Conservation (phyloP, 1,140 invertebrate species). For the Diachasma alloeum region DNA sequence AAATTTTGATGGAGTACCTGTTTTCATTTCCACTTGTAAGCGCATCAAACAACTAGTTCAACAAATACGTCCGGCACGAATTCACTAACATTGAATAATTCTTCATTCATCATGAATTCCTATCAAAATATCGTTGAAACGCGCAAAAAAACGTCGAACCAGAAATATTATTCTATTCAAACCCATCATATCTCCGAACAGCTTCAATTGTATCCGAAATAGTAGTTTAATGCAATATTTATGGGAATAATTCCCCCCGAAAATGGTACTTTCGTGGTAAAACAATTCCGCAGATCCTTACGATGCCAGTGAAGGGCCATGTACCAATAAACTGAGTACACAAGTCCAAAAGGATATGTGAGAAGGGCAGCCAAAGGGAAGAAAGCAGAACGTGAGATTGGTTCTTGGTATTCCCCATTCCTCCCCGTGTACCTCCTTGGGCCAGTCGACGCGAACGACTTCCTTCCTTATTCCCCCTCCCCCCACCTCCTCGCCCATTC, state of each 20-base stretch:
- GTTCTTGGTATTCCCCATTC: not conserved
- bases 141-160: not conserved
- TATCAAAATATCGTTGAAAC: no score
- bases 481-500: not conserved
- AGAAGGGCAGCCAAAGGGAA: not conserved
- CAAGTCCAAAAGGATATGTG: slow-evolving; percentile 5
- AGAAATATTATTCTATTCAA: not conserved
- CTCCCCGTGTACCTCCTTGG: slow-evolving; percentile 7
- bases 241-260: not conserved
- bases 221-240: not conserved
- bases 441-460: slow-evolving; percentile 35
- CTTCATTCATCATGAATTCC: no score
- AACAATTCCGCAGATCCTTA: not conserved
- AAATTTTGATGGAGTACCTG: no score
- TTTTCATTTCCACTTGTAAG: no score
- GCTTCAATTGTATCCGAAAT: not conserved
- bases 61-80: no score
- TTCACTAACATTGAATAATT: no score
- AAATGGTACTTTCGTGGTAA: not conserved
- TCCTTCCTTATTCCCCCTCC: slow-evolving; percentile 25
- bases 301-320: not conserved
- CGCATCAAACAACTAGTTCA: no score
- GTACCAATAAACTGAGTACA: slow-evolving; percentile 11
- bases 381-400: not conserved
- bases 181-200: no score